phyloP scores from a whole-genome alignment of 2,797 vertebrate genomes.

The Chelonia mydas region DNA sequence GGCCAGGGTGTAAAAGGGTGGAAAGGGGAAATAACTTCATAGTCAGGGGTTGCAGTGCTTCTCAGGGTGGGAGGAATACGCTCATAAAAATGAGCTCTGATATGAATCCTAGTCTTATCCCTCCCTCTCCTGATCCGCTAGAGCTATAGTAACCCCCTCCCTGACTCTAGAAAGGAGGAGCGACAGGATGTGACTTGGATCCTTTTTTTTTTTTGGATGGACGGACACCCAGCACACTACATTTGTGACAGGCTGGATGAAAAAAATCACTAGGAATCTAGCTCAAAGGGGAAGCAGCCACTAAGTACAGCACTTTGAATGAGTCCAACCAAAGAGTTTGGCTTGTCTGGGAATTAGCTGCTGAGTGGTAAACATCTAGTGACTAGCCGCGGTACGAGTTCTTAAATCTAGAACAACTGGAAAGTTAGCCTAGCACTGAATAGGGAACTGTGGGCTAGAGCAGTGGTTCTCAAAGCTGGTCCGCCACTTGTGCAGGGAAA shows the following conservation, averaged over 20 bases:
- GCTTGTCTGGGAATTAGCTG: neutral
- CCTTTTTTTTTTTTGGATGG: neutral
- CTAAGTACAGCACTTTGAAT: neutral
- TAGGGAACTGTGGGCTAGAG: neutral
- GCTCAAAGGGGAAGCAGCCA: neutral
- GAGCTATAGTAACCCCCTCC: neutral
- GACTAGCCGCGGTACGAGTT: neutral
- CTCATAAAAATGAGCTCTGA: neutral
- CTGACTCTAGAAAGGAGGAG: neutral
- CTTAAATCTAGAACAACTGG: neutral
- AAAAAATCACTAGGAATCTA: neutral
- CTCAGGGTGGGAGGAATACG: neutral
- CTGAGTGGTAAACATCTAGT: neutral
- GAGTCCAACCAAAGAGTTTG: neutral
- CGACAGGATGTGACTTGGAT: fast-evolving
- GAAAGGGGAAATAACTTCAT: neutral
- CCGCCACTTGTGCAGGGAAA: no score
- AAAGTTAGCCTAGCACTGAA: neutral
- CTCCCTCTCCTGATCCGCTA: neutral
- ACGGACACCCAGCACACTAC: neutral
- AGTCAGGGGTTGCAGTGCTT: neutral
- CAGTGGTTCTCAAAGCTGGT: no score
- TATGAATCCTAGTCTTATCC: neutral
- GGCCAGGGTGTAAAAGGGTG: neutral
- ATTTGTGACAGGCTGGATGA: neutral